Evolutionary conservation across 1,140 invertebrate species (phyloP).

Genomic region (honey bee (Apis mellifera)): DNA sequence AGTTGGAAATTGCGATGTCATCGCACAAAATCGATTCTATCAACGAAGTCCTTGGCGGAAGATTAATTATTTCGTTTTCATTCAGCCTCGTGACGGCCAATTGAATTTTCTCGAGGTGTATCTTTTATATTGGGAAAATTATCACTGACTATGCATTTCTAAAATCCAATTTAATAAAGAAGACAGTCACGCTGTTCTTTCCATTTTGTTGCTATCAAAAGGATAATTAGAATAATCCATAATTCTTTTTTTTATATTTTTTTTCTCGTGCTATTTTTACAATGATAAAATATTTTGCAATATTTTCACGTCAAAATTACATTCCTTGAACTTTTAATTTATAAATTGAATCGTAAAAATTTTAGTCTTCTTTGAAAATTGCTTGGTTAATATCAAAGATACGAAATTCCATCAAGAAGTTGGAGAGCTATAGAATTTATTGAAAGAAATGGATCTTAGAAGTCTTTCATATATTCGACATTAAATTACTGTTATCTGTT

Average conservation of each 20-base stretch:
- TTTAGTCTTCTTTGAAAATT: slow-evolving; percentile 5
- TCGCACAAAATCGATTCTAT: background rate
- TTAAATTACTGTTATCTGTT: slow-evolving; percentile 28
- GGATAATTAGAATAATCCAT: background rate
- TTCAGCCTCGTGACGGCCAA: background rate
- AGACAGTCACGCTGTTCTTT: background rate
- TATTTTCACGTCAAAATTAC: background rate
- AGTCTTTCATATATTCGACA: background rate
- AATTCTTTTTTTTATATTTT: background rate
- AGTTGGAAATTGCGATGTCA: background rate
- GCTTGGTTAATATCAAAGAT: slow-evolving; percentile 34
- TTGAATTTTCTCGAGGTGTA: background rate
- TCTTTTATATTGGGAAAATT: background rate
- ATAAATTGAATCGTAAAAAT: slow-evolving; percentile 6
- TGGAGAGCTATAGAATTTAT: background rate
- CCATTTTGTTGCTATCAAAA: background rate
- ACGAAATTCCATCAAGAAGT: background rate
- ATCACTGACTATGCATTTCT: background rate
- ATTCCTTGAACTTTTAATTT: background rate
- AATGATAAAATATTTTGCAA: background rate
- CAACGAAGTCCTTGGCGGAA: background rate
- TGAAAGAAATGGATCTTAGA: slow-evolving; percentile 28
- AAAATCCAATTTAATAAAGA: background rate
- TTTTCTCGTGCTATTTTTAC: background rate
- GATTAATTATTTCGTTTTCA: slow-evolving; percentile 27